Percentiles rank a stretch among this genome's conserved stretches.
Evolutionary conservation across 2,888 invertebrate genomes (phyloP).

Genomic region (Pimpla rufipes): DNA sequence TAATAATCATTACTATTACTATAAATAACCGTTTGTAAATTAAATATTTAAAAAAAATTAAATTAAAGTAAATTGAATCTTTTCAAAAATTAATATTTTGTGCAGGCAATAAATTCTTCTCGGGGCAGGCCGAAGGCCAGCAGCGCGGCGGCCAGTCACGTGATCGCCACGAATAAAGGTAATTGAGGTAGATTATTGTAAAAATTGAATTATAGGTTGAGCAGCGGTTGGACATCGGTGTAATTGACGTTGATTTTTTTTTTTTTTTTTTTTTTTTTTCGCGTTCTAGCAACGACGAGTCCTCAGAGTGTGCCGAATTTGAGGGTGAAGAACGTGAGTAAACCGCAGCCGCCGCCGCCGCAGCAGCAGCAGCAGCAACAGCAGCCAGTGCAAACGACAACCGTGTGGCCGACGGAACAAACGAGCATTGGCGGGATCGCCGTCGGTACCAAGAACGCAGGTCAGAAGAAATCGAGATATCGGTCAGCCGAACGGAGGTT

Average conservation of each 20-base stretch:
- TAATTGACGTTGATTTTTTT: neutral
- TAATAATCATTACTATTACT: neutral
- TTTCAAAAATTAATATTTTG: no score
- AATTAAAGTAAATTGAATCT: no score
- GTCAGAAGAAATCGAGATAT: conserved; percentile 68
- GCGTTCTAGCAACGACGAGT: conserved; percentile 74
- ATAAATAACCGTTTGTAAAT: neutral
- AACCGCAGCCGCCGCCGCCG: conserved; percentile 67
- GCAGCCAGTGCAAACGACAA: conserved; percentile 49
- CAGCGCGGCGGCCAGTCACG: conserved; percentile 71
- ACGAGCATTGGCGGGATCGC: conserved; percentile 91
- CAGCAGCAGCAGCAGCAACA: conserved; percentile 49
- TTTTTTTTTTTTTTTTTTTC: no score
- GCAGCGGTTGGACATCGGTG: neutral
- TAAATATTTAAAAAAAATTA: neutral
- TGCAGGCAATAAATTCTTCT: conserved; percentile 6
- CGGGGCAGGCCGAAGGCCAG: conserved; percentile 71
- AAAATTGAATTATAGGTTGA: neutral
- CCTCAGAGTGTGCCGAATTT: conserved; percentile 78
- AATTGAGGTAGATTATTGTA: neutral
- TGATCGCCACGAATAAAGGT: conserved; percentile 77
- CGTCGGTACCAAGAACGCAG: conserved; percentile 80
- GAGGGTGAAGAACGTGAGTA: conserved; percentile 76
- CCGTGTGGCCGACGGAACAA: conserved; percentile 89
- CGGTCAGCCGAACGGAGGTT: neutral